These are phyloP conservation scores for Drosophila trapezifrons DNA, from an alignment of 1,140 invertebrate genomes.

Conservation along the genomic window DNA sequence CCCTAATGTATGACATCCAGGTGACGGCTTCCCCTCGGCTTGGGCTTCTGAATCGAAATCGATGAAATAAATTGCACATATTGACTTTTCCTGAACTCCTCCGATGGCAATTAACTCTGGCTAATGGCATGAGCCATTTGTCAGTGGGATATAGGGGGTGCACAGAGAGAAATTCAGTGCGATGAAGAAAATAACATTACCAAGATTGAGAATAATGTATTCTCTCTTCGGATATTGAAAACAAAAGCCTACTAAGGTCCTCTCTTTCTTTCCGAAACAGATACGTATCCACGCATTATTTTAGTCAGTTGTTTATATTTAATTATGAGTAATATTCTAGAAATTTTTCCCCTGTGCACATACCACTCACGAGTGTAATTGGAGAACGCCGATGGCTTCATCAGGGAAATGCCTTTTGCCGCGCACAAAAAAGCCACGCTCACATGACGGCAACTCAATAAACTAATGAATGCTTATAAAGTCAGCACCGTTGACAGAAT, in stretches of 20 bases:
- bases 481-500: slow-evolving; percentile 66
- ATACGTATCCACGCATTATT: too few relatives aligned
- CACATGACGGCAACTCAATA: slow-evolving; percentile 57
- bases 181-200: too few relatives aligned
- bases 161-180: neutral
- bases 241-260: too few relatives aligned
- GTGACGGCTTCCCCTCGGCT: neutral
- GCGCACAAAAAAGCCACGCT: slow-evolving; percentile 4
- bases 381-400: slow-evolving; percentile 33
- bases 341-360: neutral
- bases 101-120: slow-evolving; percentile 33
- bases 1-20: slow-evolving; percentile 30
- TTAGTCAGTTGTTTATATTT: neutral
- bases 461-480: slow-evolving; percentile 75
- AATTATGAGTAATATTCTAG: neutral
- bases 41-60: slow-evolving; percentile 12
- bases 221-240: too few relatives aligned
- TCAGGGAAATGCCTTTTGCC: slow-evolving; percentile 31
- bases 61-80: slow-evolving; percentile 67
- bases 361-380: slow-evolving; percentile 12
- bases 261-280: too few relatives aligned
- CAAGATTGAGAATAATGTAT: too few relatives aligned
- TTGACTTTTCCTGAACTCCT: slow-evolving; percentile 22
- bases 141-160: slow-evolving; percentile 1
- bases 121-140: slow-evolving; percentile 61